phyloP scores from a whole-genome alignment of 2,113 vertebrate species.

The Thamnophis sirtalis region DNA sequence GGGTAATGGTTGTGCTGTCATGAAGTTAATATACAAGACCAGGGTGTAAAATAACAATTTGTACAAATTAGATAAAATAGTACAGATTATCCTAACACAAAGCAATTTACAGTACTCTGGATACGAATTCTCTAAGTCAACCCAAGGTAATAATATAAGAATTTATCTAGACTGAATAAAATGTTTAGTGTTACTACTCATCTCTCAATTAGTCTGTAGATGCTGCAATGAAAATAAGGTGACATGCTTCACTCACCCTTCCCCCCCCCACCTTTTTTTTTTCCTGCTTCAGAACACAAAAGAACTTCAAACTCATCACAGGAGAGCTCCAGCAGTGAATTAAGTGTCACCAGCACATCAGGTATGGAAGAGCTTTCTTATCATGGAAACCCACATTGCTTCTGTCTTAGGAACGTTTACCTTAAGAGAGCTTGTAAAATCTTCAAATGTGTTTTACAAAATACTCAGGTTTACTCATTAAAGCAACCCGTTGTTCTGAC shows the following conservation, averaged over 20 bases:
- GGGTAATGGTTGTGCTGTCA: neutral
- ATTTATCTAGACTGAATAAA: neutral
- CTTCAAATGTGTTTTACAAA: neutral
- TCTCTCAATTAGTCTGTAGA: neutral
- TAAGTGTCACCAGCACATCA: conserved; percentile 81
- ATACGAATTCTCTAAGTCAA: neutral
- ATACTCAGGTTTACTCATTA: neutral
- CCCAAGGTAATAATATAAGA: neutral
- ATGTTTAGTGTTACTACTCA: neutral
- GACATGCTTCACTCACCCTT: conserved; percentile 6
- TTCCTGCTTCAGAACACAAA: conserved; percentile 57
- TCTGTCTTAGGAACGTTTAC: neutral
- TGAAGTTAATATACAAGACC: neutral
- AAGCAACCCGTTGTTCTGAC: neutral
- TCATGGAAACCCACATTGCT: neutral
- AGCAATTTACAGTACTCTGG: neutral
- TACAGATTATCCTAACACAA: neutral
- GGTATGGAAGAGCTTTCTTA: conserved; percentile 64
- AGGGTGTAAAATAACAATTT: too few relatives aligned
- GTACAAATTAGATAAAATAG: neutral
- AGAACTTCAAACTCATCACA: conserved; percentile 58
- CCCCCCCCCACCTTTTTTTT: conserved; percentile 7
- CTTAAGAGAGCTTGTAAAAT: neutral
- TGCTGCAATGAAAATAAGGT: neutral
- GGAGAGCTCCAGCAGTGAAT: conserved; percentile 81